Conservation (phyloP, 2,113 vertebrate genomes). For the Pseudolaguvia tuberculata region DNA sequence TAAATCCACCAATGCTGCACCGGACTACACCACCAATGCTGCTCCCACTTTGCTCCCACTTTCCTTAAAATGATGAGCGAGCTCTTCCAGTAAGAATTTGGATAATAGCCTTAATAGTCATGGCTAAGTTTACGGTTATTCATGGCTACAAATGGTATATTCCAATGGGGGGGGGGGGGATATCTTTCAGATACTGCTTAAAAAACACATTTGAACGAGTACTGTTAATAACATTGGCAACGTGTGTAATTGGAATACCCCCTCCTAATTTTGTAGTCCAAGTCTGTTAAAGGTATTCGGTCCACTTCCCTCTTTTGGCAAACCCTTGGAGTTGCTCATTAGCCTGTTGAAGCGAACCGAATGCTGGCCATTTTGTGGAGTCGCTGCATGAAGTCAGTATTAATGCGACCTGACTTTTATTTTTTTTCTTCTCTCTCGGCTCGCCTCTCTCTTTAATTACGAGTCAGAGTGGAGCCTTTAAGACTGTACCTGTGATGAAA, state of each 20-base stretch:
- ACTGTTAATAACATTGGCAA: not conserved
- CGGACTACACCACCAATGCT: too few relatives aligned
- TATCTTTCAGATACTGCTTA: not conserved
- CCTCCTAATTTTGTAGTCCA: too few relatives aligned
- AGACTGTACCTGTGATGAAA: slow-evolving; percentile 46
- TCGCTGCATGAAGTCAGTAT: not conserved
- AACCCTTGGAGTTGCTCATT: not conserved
- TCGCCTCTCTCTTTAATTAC: slow-evolving; percentile 38
- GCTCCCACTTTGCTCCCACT: too few relatives aligned
- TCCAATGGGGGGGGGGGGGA: not conserved
- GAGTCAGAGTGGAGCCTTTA: slow-evolving; percentile 33
- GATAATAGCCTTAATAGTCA: not conserved
- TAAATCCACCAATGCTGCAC: too few relatives aligned
- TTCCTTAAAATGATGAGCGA: too few relatives aligned
- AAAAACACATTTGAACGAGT: not conserved
- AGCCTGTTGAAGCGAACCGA: too few relatives aligned
- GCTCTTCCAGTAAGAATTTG: too few relatives aligned
- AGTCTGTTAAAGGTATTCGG: not conserved
- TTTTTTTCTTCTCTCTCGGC: not conserved
- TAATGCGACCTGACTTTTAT: not conserved
- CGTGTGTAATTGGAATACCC: not conserved
- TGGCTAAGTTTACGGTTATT: too few relatives aligned
- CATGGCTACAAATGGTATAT: not conserved
- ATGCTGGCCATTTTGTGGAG: not conserved
- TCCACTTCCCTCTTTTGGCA: not conserved